phyloP scores from a whole-genome alignment of 1,140 invertebrate species.

The Achroia grisella region DNA sequence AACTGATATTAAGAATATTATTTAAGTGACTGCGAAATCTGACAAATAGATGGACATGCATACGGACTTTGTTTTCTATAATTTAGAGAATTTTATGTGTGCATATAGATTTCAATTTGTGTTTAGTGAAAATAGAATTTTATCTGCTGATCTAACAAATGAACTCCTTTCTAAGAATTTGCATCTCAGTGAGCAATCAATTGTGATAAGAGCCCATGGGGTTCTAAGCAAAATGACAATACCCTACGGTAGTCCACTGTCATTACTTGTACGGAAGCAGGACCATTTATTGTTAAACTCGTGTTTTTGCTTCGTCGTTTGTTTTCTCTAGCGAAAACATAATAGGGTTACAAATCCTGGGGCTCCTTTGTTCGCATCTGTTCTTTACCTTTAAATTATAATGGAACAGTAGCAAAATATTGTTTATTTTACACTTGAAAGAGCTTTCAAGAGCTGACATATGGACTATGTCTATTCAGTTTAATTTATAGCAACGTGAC shows the following conservation, averaged over 20 bases:
- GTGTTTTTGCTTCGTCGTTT: conserved; percentile 48
- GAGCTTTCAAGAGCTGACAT: conserved; percentile 55
- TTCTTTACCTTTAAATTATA: conserved; percentile 39
- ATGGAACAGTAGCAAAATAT: conserved; percentile 63
- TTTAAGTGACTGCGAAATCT: no score
- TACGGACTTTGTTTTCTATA: no score
- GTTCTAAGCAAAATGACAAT: conserved; percentile 38
- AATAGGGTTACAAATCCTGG: conserved; percentile 53
- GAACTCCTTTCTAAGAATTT: conserved; percentile 25
- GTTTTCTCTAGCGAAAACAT: conserved; percentile 47
- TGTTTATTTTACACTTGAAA: conserved; percentile 63
- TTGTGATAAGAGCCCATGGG: conserved; percentile 46
- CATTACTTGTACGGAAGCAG: conserved; percentile 55
- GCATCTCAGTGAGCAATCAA: conserved; percentile 46
- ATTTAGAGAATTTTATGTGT: no score
- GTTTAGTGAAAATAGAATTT: no score
- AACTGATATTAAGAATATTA: no score
- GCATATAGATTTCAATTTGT: no score
- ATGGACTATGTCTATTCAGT: conserved; percentile 44
- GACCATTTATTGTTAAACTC: conserved; percentile 41
- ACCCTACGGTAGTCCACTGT: conserved; percentile 33
- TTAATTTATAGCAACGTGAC: conserved; percentile 56
- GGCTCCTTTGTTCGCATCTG: conserved; percentile 45
- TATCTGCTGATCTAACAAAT: no score
- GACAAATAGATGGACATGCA: no score